Evolutionary conservation across 2,113 vertebrate species (phyloP).

Genomic region (Motacilla tschutschensis): DNA sequence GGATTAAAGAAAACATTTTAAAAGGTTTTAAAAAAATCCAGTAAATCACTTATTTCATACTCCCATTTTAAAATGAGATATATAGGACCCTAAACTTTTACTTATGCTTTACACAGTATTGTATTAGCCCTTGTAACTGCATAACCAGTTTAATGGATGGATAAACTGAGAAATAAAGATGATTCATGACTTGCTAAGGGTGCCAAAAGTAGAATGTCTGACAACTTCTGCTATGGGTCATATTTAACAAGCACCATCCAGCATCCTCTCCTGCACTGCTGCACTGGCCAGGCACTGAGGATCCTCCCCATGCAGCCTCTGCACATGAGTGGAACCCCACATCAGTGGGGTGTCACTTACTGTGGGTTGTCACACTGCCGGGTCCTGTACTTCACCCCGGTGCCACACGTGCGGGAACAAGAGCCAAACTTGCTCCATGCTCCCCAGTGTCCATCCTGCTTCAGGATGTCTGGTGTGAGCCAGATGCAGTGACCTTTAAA

Average conservation of each 20-base stretch:
- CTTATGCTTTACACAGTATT: not conserved
- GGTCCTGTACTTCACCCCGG: slow-evolving; percentile 90
- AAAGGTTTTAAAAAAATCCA: not conserved
- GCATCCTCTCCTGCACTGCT: not conserved
- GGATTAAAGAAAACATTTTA: not conserved
- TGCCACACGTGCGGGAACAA: slow-evolving; percentile 91
- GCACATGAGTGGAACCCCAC: not conserved
- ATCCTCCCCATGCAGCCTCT: not conserved
- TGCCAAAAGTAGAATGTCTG: not conserved
- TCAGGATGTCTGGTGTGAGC: slow-evolving; percentile 92
- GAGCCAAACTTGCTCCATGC: slow-evolving; percentile 93
- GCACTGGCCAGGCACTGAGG: not conserved
- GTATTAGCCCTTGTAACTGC: not conserved
- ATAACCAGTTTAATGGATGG: not conserved
- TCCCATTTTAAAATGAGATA: not conserved
- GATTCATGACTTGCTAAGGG: not conserved
- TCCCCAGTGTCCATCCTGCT: slow-evolving; percentile 95
- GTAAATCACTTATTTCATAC: not conserved
- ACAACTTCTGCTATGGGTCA: not conserved
- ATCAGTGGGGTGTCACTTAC: slow-evolving; percentile 65
- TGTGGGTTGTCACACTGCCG: slow-evolving; percentile 91
- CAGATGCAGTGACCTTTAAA: slow-evolving; percentile 97
- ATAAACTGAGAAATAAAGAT: not conserved
- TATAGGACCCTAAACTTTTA: not conserved
- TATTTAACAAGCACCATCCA: not conserved